Conservation (phyloP, 2,888 invertebrate species). For the Lycocerus yunnanus region DNA sequence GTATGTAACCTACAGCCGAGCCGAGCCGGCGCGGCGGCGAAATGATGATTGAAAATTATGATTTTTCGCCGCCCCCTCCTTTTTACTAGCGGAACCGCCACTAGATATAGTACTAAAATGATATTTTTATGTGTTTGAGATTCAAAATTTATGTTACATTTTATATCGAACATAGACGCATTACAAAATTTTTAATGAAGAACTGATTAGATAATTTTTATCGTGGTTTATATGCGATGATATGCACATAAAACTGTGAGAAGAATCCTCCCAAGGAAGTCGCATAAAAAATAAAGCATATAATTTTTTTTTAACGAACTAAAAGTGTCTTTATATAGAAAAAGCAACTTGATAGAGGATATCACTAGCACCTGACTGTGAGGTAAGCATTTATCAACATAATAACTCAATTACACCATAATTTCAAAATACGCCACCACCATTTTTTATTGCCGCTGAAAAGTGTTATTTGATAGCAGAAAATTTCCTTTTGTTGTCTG, state of each 20-base stretch:
- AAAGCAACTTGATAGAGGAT: not conserved
- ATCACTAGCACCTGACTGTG: not conserved
- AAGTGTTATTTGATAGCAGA: not conserved
- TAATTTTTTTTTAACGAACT: slow-evolving; percentile 29
- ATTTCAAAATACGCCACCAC: not conserved
- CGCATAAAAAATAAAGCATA: slow-evolving; percentile 31
- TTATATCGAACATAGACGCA: not conserved
- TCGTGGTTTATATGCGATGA: slow-evolving; percentile 3
- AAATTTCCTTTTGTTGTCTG: not conserved
- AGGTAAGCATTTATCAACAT: not conserved
- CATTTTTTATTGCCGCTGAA: not conserved
- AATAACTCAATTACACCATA: not conserved
- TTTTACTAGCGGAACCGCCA: too few relatives aligned
- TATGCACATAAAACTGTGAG: slow-evolving; percentile 13
- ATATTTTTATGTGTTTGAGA: not conserved
- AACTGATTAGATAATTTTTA: not conserved
- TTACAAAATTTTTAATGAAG: not conserved
- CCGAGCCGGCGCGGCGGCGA: too few relatives aligned
- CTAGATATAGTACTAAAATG: too few relatives aligned
- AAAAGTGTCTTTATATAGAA: slow-evolving; percentile 28
- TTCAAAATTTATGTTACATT: not conserved
- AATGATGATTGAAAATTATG: too few relatives aligned
- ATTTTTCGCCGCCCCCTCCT: too few relatives aligned
- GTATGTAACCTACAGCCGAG: not conserved
- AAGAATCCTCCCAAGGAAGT: slow-evolving; percentile 17